phyloP scores from a whole-genome alignment of 1,140 invertebrate species.

The Drosophila dunni region DNA sequence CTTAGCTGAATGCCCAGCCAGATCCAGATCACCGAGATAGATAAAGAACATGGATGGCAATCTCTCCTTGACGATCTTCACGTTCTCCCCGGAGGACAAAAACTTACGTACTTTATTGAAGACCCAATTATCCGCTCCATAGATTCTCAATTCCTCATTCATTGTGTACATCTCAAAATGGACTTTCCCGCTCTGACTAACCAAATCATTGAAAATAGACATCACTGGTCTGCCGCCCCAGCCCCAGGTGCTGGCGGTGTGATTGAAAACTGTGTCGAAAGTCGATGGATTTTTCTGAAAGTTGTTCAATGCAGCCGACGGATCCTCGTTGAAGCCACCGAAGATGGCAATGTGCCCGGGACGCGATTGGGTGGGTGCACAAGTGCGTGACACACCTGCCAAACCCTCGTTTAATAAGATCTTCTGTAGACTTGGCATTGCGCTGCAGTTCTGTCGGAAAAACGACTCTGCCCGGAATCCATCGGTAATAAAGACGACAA shows the following conservation, averaged over 20 bases:
- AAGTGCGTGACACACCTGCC: conserved; percentile 95
- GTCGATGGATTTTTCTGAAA: conserved; percentile 96
- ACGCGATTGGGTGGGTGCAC: conserved; percentile 97
- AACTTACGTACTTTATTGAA: conserved; percentile 92
- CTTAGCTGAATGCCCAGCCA: conserved; percentile 95
- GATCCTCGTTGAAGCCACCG: conserved; percentile 98
- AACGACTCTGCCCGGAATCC: conserved; percentile 94
- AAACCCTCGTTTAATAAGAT: conserved; percentile 86
- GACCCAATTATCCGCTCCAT: conserved; percentile 94
- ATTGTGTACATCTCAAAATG: conserved; percentile 84
- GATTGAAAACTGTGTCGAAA: conserved; percentile 99
- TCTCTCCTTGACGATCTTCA: conserved; percentile 80
- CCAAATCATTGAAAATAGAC: conserved; percentile 88
- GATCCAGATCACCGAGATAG: conserved; percentile 96
- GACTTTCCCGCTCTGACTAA: conserved; percentile 76
- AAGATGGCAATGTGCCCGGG: conserved; percentile 98
- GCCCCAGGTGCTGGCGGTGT: conserved; percentile 87
- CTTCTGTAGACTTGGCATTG: conserved; percentile 52
- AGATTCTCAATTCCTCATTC: conserved; percentile 88
- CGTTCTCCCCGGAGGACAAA: conserved; percentile 85
- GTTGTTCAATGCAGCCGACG: conserved; percentile 95
- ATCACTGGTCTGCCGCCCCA: conserved; percentile 97
- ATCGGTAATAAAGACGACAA: conserved; percentile 95
- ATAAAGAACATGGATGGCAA: conserved; percentile 94
- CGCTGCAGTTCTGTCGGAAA: conserved; percentile 82